phyloP scores from a whole-genome alignment of 2,113 vertebrate species.

The Sebastes schlegelii region DNA sequence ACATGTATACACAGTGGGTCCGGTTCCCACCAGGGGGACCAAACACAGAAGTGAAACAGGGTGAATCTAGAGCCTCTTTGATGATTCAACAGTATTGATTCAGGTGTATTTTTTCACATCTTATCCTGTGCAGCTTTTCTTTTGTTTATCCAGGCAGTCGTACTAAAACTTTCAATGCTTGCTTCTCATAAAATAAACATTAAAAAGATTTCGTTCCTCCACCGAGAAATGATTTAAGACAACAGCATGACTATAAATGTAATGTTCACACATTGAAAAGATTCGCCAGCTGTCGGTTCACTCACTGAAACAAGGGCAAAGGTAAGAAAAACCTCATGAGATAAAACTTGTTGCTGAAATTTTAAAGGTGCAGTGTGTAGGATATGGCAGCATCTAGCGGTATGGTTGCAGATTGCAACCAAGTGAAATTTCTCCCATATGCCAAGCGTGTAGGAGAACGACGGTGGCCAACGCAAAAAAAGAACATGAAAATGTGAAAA shows the following conservation, averaged over 20 bases:
- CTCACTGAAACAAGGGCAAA: too few species aligned
- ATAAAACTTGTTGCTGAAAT: too few species aligned
- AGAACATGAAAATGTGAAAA: too few species aligned
- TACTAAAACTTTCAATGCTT: neutral
- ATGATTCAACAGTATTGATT: conserved; percentile 53
- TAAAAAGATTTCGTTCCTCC: neutral
- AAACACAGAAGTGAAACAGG: conserved; percentile 3
- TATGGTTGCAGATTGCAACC: too few species aligned
- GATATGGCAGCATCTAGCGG: too few species aligned
- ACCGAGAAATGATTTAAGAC: neutral
- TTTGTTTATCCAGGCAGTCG: neutral
- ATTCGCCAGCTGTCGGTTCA: too few species aligned
- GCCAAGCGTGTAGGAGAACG: too few species aligned
- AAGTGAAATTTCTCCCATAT: too few species aligned
- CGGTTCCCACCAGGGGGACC: conserved; percentile 11
- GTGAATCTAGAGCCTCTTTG: conserved; percentile 14
- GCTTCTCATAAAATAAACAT: neutral
- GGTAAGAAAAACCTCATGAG: too few species aligned
- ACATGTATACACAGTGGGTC: neutral
- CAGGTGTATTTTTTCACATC: conserved; percentile 47
- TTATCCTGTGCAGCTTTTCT: conserved; percentile 17
- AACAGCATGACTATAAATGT: neutral
- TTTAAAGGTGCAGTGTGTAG: too few species aligned
- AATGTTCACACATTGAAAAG: neutral
- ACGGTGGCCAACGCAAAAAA: too few species aligned